Base-by-base conservation (phyloP, 2,113 vertebrate genomes). In the Saiga tatarica region DNA sequence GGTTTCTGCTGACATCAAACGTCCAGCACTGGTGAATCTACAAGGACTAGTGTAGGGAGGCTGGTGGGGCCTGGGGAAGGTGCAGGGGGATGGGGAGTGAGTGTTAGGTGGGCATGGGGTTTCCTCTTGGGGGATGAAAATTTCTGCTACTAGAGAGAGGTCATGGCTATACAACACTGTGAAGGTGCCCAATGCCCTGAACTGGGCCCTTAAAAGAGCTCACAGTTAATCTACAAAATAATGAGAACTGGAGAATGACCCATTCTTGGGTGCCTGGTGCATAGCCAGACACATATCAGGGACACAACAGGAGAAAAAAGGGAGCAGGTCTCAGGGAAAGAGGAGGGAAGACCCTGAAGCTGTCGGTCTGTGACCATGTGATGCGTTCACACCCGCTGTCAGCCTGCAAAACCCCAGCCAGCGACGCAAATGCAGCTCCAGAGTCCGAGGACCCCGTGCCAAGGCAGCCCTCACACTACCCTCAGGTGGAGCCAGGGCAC, bases 11-110 rank as follows among this genome's bases (percentile, higher is more conserved):
- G 25, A 57, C 3, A 23, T 2, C 12, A 52, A 86, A 36, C 0
- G 0, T 59, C 36, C 42, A 39, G 6, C 64, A 76, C 21, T 21
- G 28, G 57, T 76, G 55, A 91, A n/a, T 12, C 76, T 30, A 85
- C 0, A 16, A 8, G 67, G 67, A 39, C 36, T 10, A 74, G 67
- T 39, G 67, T 12, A 39, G 36, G 67, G 67, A 17, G 62, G 78
- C 7, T 3, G 10, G 33, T 3, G 3, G 55, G 0, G 26, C 57
- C 62, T 28, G 12, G 45, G 11, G 42, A 21, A 12, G 17, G 45
- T 9, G 12, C 0, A 8, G 2, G 36, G 11, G 1, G 0, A 59
- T 39, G 6, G 33, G 28, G 45, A 52, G 1, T 6, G 25, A 76
- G 2, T 21, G 25, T 21, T 26, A 3, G 45, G 19, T 8, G 23